phyloP scores from a whole-genome alignment of 2,888 invertebrate species.

The Panorpa germanica region DNA sequence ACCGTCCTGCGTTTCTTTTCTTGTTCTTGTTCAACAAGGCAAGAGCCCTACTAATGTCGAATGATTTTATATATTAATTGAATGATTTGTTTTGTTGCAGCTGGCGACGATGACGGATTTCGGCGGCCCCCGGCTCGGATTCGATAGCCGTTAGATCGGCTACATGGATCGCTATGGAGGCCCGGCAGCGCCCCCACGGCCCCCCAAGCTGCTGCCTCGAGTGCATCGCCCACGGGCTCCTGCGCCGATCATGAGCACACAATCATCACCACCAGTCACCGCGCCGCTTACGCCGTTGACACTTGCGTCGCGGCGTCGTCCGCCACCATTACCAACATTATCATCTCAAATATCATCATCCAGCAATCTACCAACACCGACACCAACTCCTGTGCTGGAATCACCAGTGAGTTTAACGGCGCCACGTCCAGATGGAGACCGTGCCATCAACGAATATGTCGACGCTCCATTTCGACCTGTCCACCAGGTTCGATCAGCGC shows the following conservation, averaged over 20 bases:
- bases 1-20: not conserved
- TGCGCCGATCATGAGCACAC: conserved; percentile 28
- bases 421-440: conserved; percentile 75
- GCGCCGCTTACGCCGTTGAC: conserved; percentile 10
- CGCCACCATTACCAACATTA: conserved; percentile 10
- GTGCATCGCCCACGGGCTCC: conserved; percentile 37
- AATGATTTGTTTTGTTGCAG: conserved; percentile 24
- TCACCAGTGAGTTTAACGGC: too few relatives aligned
- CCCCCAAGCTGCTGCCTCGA: conserved; percentile 54
- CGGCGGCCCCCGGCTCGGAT: conserved; percentile 38
- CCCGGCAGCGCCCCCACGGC: conserved; percentile 57
- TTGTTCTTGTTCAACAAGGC: not conserved
- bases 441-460: conserved; percentile 83
- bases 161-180: conserved; percentile 64
- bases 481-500: too few relatives aligned
- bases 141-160: conserved; percentile 28
- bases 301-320: conserved; percentile 10
- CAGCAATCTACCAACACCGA: conserved; percentile 8
- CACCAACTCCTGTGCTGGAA: not conserved
- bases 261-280: conserved; percentile 14
- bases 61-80: too few relatives aligned
- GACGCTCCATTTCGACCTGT: conserved; percentile 59
- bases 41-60: too few relatives aligned
- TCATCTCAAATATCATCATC: conserved; percentile 5
- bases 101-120: conserved; percentile 48